Percentiles rank a stretch among this genome's conserved stretches.
phyloP scores from a whole-genome alignment of 2,113 vertebrate genomes.

The Otus sunia region DNA sequence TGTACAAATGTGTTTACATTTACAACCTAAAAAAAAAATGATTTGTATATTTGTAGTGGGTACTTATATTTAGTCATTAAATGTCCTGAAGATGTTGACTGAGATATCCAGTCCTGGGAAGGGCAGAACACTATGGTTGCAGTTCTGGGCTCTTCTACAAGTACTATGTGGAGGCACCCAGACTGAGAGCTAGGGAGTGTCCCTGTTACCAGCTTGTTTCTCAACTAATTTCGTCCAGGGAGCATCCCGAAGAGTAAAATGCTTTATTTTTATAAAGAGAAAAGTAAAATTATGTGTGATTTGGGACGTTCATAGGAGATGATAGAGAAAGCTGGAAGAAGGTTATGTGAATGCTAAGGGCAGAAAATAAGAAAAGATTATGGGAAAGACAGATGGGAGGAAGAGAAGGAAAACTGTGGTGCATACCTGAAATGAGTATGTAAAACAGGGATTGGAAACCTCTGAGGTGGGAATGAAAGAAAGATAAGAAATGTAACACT shows the following conservation, averaged over 20 bases:
- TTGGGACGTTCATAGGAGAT: neutral
- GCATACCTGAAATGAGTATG: fast-evolving
- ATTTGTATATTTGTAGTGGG: neutral
- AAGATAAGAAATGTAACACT: neutral
- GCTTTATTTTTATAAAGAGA: neutral
- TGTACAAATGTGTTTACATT: neutral
- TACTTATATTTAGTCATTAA: neutral
- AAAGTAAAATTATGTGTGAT: neutral
- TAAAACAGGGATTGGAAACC: neutral
- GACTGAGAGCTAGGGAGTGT: neutral
- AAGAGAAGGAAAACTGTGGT: neutral
- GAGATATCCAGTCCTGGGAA: neutral
- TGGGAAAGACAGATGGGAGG: neutral
- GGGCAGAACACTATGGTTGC: neutral
- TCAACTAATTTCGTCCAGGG: neutral
- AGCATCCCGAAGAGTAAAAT: neutral
- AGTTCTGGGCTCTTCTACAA: neutral
- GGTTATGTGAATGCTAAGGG: neutral
- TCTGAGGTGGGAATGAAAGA: neutral
- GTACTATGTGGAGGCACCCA: fast-evolving
- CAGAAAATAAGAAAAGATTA: neutral
- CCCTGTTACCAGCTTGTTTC: neutral
- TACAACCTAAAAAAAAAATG: neutral
- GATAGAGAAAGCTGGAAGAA: neutral
- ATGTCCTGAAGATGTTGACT: neutral